Evolutionary conservation across 2,113 vertebrate species (phyloP).

Genomic region (Aldabrachelys gigantea): DNA sequence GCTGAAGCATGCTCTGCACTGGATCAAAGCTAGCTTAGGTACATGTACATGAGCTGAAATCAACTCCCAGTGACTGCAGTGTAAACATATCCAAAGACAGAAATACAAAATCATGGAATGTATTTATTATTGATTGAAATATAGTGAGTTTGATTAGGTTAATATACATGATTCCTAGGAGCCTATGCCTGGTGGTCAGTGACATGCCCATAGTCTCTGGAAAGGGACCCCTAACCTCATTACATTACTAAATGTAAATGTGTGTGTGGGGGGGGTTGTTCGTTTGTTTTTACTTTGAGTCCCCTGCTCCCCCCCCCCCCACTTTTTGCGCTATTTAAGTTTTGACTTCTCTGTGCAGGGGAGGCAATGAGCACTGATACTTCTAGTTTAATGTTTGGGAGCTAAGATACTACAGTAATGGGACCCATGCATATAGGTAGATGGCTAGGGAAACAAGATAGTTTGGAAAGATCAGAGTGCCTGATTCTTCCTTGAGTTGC

Average conservation of each 20-base stretch:
- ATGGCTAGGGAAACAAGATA: background rate
- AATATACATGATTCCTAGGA: background rate
- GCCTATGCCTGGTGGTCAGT: background rate
- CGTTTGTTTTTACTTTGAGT: background rate
- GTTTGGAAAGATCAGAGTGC: background rate
- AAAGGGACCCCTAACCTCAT: background rate
- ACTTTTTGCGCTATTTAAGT: background rate
- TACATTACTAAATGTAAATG: background rate
- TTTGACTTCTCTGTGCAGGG: conserved; percentile 43
- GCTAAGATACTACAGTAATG: background rate
- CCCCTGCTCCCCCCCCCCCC: background rate
- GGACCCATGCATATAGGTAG: background rate
- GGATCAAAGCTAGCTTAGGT: background rate
- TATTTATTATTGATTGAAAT: background rate
- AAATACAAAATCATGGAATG: background rate
- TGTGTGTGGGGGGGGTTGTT: no score
- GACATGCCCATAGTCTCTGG: background rate
- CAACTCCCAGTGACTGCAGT: background rate
- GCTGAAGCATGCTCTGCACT: background rate
- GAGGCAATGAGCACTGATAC: conserved; percentile 4
- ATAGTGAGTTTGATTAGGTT: background rate
- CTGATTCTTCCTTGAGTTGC: background rate
- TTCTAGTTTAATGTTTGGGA: background rate
- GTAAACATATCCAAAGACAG: background rate
- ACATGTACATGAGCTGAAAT: background rate